These are phyloP conservation scores for Peromyscus maniculatus DNA, from an alignment of 2,113 vertebrate species.

Conservation along the genomic window DNA sequence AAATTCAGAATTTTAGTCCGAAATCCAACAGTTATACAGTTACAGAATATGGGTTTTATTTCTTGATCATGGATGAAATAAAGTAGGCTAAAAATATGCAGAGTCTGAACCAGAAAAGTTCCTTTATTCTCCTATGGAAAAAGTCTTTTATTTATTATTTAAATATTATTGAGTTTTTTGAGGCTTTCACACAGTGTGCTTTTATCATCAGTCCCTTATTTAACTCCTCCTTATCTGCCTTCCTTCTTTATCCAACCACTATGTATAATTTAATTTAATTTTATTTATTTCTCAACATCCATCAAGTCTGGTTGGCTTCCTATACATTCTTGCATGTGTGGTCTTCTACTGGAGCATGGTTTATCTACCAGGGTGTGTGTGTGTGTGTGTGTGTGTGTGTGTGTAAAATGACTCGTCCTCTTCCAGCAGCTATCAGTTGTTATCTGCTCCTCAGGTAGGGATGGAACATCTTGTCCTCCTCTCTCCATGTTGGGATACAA, in stretches of 20 bases:
- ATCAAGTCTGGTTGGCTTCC: background rate
- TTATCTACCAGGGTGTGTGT: background rate
- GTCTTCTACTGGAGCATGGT: background rate
- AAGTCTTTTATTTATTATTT: background rate
- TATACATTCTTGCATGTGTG: background rate
- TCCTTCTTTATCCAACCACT: background rate
- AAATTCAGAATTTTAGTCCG: conserved; percentile 75
- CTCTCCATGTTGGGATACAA: background rate
- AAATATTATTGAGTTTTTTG: background rate
- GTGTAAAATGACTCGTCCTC: too few relatives aligned
- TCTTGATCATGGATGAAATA: conserved; percentile 72
- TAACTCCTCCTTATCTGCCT: background rate
- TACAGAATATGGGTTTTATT: conserved; percentile 81
- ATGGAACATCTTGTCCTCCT: background rate
- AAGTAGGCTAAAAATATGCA: conserved; percentile 69
- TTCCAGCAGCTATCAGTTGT: background rate
- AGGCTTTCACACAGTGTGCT: background rate
- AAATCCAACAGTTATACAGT: conserved; percentile 77
- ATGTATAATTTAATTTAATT: background rate
- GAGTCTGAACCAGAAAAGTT: background rate
- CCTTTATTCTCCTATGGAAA: background rate
- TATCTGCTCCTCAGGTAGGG: background rate
- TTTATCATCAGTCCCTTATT: background rate
- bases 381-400: too few relatives aligned
- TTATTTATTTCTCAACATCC: background rate